phyloP scores from a whole-genome alignment of 2,797 vertebrate species.

The Gallirallus australis region DNA sequence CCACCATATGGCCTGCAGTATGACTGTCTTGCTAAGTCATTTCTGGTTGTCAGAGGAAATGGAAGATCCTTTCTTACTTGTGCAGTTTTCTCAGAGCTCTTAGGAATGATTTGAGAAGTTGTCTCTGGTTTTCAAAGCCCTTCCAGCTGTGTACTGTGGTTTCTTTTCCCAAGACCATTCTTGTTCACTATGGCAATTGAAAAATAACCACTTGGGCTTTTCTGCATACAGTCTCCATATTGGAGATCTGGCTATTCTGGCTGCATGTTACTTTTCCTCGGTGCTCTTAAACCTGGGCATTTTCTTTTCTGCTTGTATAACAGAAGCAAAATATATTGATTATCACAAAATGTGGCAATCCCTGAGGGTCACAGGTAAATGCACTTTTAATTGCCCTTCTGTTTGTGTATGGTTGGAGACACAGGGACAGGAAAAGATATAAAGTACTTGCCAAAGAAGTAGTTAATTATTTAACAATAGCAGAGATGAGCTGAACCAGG shows the following conservation, averaged over 20 bases:
- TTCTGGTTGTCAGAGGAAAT: background rate
- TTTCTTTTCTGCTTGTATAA: background rate
- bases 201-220: background rate
- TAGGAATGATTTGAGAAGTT: background rate
- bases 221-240: background rate
- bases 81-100: background rate
- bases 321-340: background rate
- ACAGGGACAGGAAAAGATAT: background rate
- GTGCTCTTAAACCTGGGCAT: background rate
- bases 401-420: background rate
- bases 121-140: background rate
- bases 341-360: background rate
- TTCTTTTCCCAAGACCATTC: background rate
- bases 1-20: background rate
- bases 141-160: background rate
- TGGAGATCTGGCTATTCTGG: background rate
- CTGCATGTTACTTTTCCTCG: background rate
- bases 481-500: background rate
- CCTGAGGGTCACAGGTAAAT: slow-evolving; percentile 20
- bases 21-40: background rate
- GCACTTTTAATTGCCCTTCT: slow-evolving; percentile 12
- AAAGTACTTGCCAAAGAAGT: slow-evolving; percentile 13
- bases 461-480: slow-evolving; percentile 48
- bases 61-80: background rate
- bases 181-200: background rate